A percentile compares a stretch with the other conserved stretches of the same genome.
Evolutionary conservation across 2,888 invertebrate genomes (phyloP).

Genomic region (Protophormia terraenovae): DNA sequence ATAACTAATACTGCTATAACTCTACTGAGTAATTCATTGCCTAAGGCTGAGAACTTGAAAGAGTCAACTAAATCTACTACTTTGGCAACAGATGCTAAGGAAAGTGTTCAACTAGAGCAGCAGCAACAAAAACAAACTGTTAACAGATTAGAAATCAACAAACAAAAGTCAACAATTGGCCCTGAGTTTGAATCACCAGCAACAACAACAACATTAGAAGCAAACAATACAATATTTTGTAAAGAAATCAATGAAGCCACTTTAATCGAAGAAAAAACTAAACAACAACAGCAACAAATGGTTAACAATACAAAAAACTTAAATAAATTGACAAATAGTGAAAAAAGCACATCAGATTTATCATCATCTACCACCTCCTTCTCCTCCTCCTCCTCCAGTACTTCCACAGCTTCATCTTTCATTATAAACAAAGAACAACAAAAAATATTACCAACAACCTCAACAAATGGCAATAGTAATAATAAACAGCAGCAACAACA

Average conservation of each 20-base stretch:
- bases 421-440: constrained; percentile 8
- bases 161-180: constrained; percentile 60
- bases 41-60: constrained; percentile 43
- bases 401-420: not conserved
- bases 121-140: constrained; percentile 50
- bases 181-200: constrained; percentile 57
- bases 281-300: constrained; percentile 62
- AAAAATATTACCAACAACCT: constrained; percentile 24
- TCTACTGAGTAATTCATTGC: constrained; percentile 30
- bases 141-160: constrained; percentile 73
- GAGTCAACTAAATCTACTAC: constrained; percentile 32
- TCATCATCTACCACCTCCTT: constrained; percentile 15
- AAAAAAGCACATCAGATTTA: constrained; percentile 14
- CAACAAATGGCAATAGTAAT: not conserved
- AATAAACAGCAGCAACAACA: constrained; percentile 55
- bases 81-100: constrained; percentile 54
- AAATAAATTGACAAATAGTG: constrained; percentile 30
- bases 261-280: constrained; percentile 18
- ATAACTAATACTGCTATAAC: not conserved
- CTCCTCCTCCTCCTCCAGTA: not conserved
- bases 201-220: constrained; percentile 61
- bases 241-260: constrained; percentile 65
- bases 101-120: constrained; percentile 58
- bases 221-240: constrained; percentile 80
- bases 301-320: constrained; percentile 55